Conservation (phyloP, 2,888 invertebrate species). For the Lasioglossum malachurum region DNA sequence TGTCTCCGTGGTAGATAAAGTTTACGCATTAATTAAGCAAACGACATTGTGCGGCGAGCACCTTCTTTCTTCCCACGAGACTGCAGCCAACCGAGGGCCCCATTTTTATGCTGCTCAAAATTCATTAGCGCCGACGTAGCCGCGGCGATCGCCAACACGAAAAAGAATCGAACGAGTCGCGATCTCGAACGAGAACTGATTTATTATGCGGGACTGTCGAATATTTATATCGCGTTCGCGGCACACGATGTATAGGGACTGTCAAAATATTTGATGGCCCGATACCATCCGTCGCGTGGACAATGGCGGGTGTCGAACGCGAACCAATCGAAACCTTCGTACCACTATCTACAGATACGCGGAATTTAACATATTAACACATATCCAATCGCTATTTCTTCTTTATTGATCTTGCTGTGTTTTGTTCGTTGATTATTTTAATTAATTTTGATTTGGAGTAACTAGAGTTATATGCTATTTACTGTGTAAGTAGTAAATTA, state of each 20-base stretch:
- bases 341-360: not conserved
- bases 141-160: constrained; percentile 33
- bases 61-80: constrained; percentile 30
- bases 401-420: not conserved
- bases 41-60: constrained; percentile 52
- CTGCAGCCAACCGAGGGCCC: constrained; percentile 13
- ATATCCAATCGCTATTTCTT: not conserved
- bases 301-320: not conserved
- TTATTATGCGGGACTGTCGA: constrained; percentile 67
- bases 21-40: constrained; percentile 80
- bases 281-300: constrained; percentile 1
- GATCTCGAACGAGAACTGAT: constrained; percentile 54
- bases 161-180: constrained; percentile 26
- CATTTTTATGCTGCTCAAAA: constrained; percentile 60
- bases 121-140: constrained; percentile 60
- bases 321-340: not conserved
- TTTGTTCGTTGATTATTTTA: not conserved
- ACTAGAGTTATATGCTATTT: no score
- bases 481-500: no score
- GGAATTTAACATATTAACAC: not conserved
- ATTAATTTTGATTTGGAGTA: not conserved
- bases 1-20: constrained; percentile 74
- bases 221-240: constrained; percentile 54
- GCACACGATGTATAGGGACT: constrained; percentile 7
- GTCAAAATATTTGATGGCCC: constrained; percentile 29